These are phyloP conservation scores for Bicyclus anynana DNA, from an alignment of 1,140 invertebrate genomes.

Conservation along the genomic window DNA sequence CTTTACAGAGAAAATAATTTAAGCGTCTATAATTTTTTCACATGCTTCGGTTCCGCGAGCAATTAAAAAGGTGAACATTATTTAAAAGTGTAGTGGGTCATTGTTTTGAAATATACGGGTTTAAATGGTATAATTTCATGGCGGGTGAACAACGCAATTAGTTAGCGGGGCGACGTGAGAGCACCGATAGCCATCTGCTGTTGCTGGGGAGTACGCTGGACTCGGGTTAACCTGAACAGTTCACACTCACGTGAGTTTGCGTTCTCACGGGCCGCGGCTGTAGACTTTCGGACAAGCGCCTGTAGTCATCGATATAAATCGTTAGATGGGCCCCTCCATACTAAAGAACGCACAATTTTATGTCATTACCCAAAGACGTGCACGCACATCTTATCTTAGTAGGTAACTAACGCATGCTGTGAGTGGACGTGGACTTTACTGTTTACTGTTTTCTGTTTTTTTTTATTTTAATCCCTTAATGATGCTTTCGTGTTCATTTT, in stretches of 20 bases:
- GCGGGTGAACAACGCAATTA: conserved; percentile 56
- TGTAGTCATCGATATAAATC: too few relatives aligned
- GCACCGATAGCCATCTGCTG: conserved; percentile 44
- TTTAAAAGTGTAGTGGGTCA: conserved; percentile 25
- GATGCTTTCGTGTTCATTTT: too few relatives aligned
- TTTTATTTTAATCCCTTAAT: too few relatives aligned
- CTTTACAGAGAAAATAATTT: too few relatives aligned
- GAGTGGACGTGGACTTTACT: too few relatives aligned
- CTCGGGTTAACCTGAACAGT: too few relatives aligned
- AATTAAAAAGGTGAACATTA: conserved; percentile 25
- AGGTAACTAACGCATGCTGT: too few relatives aligned
- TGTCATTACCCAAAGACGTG: too few relatives aligned
- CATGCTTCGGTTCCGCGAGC: background rate
- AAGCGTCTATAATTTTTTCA: background rate
- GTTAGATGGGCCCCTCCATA: too few relatives aligned
- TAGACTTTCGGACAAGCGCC: background rate
- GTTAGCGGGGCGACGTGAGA: conserved; percentile 50
- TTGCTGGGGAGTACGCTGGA: conserved; percentile 25
- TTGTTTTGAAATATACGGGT: conserved; percentile 52
- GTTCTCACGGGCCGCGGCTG: conserved; percentile 20
- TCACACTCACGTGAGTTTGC: conserved; percentile 33
- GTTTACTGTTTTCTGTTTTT: too few relatives aligned
- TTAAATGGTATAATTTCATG: conserved; percentile 60
- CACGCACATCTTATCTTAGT: too few relatives aligned
- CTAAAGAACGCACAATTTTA: too few relatives aligned